These are phyloP conservation scores for Enteromius anoplus DNA, from an alignment of 2,797 vertebrate species.

Conservation along the genomic window DNA sequence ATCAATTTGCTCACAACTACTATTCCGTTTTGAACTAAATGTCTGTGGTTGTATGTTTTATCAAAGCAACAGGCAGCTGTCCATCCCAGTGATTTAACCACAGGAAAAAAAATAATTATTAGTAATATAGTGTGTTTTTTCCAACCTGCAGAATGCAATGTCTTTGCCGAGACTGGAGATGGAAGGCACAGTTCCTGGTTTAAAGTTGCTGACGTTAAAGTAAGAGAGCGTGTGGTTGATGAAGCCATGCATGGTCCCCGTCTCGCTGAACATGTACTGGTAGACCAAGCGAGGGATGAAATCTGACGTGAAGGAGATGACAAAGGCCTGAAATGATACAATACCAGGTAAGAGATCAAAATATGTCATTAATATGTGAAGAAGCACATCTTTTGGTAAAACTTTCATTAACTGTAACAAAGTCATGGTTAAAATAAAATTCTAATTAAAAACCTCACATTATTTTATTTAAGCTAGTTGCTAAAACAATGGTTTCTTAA, in stretches of 20 bases:
- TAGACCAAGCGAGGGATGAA: slow-evolving; percentile 97
- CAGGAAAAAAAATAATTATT: not conserved
- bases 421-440: not conserved
- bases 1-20: not conserved
- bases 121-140: not conserved
- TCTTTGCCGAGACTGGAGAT: slow-evolving; percentile 75
- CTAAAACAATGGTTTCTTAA: not conserved
- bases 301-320: slow-evolving; percentile 96
- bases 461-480: not conserved
- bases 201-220: slow-evolving; percentile 94
- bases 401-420: not conserved
- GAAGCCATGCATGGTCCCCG: slow-evolving; percentile 95
- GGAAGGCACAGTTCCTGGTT: slow-evolving; percentile 83
- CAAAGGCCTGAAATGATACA: slow-evolving; percentile 84
- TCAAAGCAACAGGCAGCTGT: not conserved
- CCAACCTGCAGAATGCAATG: slow-evolving; percentile 89
- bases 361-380: not conserved
- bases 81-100: not conserved
- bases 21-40: not conserved
- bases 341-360: not conserved
- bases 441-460: too few species aligned
- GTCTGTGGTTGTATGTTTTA: not conserved
- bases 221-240: slow-evolving; percentile 96
- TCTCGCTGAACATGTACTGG: slow-evolving; percentile 91
- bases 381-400: not conserved